Evolutionary conservation across 2,797 vertebrate genomes (phyloP).

Genomic region (Ctenopoma multispine): DNA sequence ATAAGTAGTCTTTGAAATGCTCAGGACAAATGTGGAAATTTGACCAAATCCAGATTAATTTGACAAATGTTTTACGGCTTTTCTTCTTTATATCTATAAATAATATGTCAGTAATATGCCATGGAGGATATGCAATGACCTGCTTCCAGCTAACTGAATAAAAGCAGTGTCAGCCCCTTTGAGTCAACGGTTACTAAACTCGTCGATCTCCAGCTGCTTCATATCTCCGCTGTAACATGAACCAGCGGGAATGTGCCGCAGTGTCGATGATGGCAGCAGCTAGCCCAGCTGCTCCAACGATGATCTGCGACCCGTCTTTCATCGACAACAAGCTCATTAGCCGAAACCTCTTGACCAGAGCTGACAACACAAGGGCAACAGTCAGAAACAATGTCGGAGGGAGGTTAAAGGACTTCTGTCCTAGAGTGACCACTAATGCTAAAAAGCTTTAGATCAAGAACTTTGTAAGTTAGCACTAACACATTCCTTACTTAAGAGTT

Average conservation of each 20-base stretch:
- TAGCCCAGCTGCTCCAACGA: slow-evolving; percentile 16
- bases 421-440: too few species aligned
- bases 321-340: slow-evolving; percentile 78
- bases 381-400: slow-evolving; percentile 25
- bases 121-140: slow-evolving; percentile 38
- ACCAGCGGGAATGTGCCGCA: slow-evolving; percentile 70
- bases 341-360: slow-evolving; percentile 49
- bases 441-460: too few species aligned
- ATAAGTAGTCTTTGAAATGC: too few species aligned
- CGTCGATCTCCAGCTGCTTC: slow-evolving; percentile 73
- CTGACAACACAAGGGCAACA: slow-evolving; percentile 18
- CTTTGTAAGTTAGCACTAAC: too few species aligned
- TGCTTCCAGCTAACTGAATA: slow-evolving; percentile 53
- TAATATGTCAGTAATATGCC: slow-evolving; percentile 19
- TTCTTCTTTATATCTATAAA: slow-evolving; percentile 6
- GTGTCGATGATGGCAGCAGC: slow-evolving; percentile 32
- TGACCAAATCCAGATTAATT: too few species aligned
- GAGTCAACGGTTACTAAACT: slow-evolving; percentile 68
- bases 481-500: too few species aligned
- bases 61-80: not conserved
- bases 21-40: too few species aligned
- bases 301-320: slow-evolving; percentile 72
- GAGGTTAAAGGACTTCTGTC: slow-evolving; percentile 59
- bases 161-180: slow-evolving; percentile 69
- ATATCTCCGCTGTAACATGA: slow-evolving; percentile 70